Conservation (phyloP, 2,113 vertebrate genomes). For the Ploceus nigricollis region DNA sequence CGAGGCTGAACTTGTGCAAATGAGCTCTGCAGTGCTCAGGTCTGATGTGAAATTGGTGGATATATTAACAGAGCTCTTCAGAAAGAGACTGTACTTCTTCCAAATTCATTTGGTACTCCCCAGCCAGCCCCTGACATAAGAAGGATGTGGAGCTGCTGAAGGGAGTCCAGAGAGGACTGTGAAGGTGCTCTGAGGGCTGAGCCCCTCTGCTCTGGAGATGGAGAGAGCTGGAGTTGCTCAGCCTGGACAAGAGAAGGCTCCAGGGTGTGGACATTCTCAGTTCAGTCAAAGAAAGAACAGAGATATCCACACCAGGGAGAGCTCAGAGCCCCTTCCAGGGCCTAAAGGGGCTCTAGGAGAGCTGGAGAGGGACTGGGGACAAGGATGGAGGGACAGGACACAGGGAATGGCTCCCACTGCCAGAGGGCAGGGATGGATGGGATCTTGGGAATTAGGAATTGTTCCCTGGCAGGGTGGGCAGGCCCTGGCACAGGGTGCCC, state of each 20-base stretch:
- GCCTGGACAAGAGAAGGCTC: not conserved
- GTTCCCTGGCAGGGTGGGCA: not conserved
- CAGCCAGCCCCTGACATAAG: not conserved
- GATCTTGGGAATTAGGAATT: not conserved
- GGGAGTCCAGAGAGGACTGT: not conserved
- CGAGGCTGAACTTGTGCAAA: not conserved
- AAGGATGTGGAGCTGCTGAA: not conserved
- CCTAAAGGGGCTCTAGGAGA: not conserved
- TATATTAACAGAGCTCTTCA: not conserved
- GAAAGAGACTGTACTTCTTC: not conserved
- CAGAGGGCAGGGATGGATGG: not conserved
- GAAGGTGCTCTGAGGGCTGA: not conserved
- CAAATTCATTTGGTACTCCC: fast-evolving
- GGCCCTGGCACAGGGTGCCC: not conserved
- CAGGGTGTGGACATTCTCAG: too few species aligned
- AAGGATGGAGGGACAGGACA: not conserved
- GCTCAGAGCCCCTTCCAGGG: fast-evolving
- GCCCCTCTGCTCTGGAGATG: not conserved
- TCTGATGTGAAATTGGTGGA: not conserved
- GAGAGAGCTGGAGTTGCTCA: not conserved
- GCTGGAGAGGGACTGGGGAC: not conserved
- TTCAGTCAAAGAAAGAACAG: too few species aligned
- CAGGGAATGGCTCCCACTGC: not conserved
- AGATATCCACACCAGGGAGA: not conserved
- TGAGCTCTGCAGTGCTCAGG: not conserved